These are phyloP conservation scores for Standfussiana lucernea DNA, from an alignment of 2,888 invertebrate genomes.

Conservation along the genomic window DNA sequence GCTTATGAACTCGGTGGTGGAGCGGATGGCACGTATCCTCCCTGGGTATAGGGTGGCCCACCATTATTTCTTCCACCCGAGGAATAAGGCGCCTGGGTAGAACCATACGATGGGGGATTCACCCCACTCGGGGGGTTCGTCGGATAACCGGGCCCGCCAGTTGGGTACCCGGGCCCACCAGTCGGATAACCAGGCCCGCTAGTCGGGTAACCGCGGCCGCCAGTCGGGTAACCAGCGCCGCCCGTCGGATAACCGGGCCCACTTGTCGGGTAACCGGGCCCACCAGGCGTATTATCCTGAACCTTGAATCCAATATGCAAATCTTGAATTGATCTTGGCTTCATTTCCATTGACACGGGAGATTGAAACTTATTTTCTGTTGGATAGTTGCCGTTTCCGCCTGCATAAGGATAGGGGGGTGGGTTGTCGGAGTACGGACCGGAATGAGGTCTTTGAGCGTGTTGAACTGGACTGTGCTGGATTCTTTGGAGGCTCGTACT, in stretches of 20 bases:
- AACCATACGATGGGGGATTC: constrained; percentile 17
- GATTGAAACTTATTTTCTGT: constrained; percentile 23
- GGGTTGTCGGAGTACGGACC: constrained; percentile 30
- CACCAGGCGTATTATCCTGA: constrained; percentile 8
- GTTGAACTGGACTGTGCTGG: constrained; percentile 23
- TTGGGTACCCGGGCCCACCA: constrained; percentile 14
- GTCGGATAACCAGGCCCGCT: constrained; percentile 17
- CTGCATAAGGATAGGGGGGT: constrained; percentile 52
- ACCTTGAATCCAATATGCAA: constrained; percentile 50
- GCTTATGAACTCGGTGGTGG: constrained; percentile 43
- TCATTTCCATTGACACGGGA: constrained; percentile 44
- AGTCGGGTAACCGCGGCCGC: constrained; percentile 11
- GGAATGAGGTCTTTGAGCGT: constrained; percentile 20
- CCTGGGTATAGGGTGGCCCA: constrained; percentile 19
- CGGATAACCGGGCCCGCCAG: constrained; percentile 29
- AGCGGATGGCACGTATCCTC: constrained; percentile 44
- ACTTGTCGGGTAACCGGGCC: constrained; percentile 7
- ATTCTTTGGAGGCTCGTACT: constrained; percentile 45
- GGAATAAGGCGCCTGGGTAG: constrained; percentile 21
- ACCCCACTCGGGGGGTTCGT: constrained; percentile 3
- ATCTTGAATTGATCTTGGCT: constrained; percentile 28
- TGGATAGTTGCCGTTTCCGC: constrained; percentile 23
- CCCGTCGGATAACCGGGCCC: constrained; percentile 10
- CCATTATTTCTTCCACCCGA: constrained; percentile 2
- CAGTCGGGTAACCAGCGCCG: neutral